Base-by-base conservation (phyloP, 2,797 vertebrate species). In the Momotus momota region DNA sequence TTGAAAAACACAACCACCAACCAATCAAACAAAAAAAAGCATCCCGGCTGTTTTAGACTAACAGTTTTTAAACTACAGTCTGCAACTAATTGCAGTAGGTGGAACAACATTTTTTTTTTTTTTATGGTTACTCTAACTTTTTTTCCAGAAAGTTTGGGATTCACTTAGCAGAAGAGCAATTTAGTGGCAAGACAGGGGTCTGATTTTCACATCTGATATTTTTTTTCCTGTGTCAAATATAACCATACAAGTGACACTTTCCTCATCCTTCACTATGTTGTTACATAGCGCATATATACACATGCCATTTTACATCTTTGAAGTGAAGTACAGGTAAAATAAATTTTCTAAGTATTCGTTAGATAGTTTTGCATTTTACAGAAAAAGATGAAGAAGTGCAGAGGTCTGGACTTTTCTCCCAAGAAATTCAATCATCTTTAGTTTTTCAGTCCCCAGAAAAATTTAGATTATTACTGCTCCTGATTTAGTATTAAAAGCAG, bases 231-330 rank as follows among this genome's bases (percentile, higher is more conserved):
- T 81, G 69, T 65, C 48, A 54, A 5, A 20, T 75, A 10, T 5
- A 52, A 73, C 6, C 8, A 14, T n/a, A 1, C 10, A 73, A 57
- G 14, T 72, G 41, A 14, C 22, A 22, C 41, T 89, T 89, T 35
- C 38, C 26, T 62, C 16, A 25, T 77, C 19, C 21, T 64, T 85
- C 25, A 12, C 54, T 19, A 1, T 19, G 25, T 23, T 2, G 0
- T 80, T 84, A 33, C 8, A 9, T 19, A 57, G 38, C 0, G 0
- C 10, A 3, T 40, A 4, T 9, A 40, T 4, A 25, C 26, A 31
- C 10, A 18, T 0, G 1, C 41, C n/a, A 5, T 38, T 90, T 78
- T 66, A 14, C 2, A 5, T 78, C 23, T 79, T 75, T 25, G 19
- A 5, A 81, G 46, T 41, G 6, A 54, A 41, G 23, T 58, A 19